Conservation (phyloP, 2,888 invertebrate genomes). For the Cetonia aurata region DNA sequence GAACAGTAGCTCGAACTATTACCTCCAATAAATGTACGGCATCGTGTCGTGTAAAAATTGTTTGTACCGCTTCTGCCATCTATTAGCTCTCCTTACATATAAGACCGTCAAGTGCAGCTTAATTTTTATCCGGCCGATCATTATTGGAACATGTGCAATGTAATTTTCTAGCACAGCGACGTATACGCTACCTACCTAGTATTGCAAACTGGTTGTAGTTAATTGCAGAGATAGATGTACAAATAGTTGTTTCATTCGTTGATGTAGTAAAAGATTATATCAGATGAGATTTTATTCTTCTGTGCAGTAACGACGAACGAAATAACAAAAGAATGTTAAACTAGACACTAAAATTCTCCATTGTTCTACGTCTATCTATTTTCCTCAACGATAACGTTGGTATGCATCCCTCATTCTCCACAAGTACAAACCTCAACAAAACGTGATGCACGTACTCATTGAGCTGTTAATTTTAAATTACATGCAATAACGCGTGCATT, state of each 20-base stretch:
- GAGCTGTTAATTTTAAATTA: slow-evolving; percentile 23
- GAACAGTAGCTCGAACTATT: slow-evolving; percentile 50
- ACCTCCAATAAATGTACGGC: neutral
- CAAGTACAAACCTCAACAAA: slow-evolving; percentile 17
- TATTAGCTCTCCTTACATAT: slow-evolving; percentile 61
- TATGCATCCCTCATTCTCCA: neutral
- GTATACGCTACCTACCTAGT: neutral
- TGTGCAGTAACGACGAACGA: neutral
- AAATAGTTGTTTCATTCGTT: too few species aligned
- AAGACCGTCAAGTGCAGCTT: slow-evolving; percentile 59
- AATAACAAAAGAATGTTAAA: neutral
- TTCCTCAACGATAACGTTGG: neutral
- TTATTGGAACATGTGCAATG: slow-evolving; percentile 39
- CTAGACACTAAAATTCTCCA: neutral
- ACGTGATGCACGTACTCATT: neutral
- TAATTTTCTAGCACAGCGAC: neutral
- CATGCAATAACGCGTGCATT: neutral
- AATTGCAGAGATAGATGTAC: neutral
- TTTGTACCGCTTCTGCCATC: slow-evolving; percentile 58
- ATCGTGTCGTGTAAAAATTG: slow-evolving; percentile 36
- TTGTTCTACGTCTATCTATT: too few species aligned
- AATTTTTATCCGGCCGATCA: slow-evolving; percentile 56
- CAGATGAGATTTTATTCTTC: neutral
- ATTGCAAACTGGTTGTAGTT: too few species aligned
- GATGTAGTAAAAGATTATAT: too few species aligned